phyloP scores from a whole-genome alignment of 2,113 vertebrate species.

The Dermatemys mawii region DNA sequence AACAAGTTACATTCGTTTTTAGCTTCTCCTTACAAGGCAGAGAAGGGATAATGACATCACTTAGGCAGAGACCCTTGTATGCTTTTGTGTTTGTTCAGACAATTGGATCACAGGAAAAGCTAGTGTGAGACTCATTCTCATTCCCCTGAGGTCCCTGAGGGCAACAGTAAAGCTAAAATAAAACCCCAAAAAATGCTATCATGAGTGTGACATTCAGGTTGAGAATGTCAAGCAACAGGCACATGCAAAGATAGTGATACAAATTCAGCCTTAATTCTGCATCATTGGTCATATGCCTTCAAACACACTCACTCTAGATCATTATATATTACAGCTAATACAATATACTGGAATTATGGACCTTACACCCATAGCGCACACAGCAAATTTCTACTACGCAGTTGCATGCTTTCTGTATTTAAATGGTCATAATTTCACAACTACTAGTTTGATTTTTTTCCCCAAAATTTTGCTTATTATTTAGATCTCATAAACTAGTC shows the following conservation, averaged over 20 bases:
- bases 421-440: background rate
- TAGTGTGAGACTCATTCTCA: slow-evolving; percentile 68
- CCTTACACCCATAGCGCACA: background rate
- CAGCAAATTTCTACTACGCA: background rate
- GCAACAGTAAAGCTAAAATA: slow-evolving; percentile 66
- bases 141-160: slow-evolving; percentile 60
- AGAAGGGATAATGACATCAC: slow-evolving; percentile 62
- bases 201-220: background rate
- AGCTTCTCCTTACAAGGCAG: slow-evolving; percentile 39
- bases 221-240: slow-evolving; percentile 33
- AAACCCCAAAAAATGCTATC: slow-evolving; percentile 53
- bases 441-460: background rate
- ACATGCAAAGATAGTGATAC: background rate
- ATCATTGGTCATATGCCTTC: background rate
- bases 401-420: background rate
- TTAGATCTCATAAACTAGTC: slow-evolving; percentile 8
- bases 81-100: slow-evolving; percentile 67
- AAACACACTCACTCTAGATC: slow-evolving; percentile 26
- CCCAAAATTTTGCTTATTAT: slow-evolving; percentile 9
- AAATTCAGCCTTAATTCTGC: slow-evolving; percentile 45
- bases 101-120: slow-evolving; percentile 72
- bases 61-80: slow-evolving; percentile 59
- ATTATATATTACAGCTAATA: background rate
- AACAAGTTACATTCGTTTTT: slow-evolving; percentile 67
- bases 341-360: background rate